Base-by-base conservation (phyloP, 2,797 vertebrate genomes). In the Knipowitschia caucasica region DNA sequence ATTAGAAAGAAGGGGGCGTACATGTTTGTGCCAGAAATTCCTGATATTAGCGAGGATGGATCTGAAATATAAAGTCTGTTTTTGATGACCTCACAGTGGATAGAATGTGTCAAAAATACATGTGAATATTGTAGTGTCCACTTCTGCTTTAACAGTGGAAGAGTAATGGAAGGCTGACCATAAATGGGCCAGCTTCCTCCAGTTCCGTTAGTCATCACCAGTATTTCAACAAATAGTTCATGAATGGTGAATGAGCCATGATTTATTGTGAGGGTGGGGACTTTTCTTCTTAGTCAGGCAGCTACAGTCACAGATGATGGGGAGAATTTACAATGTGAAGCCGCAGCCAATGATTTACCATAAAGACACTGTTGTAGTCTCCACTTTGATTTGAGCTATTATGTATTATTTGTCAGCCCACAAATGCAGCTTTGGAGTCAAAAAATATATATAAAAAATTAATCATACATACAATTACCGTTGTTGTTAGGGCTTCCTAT, bases 361-460 rank as follows among this genome's bases (percentile, higher is more conserved):
- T 80, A 75, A 88, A 82, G 55, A 67, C 56, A 39, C 31, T 21
- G 72, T 87, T 86, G 80, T 89, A 84, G 82, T 84, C 56, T 76
- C 43, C 76, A 68, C 68, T 64, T 56, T 24, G 15, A 71, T 63
- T 79, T 71, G 80, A 63, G n/a, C n/a, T n/a, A n/a, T n/a, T 65
- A 67, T 57, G 70, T 78, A 71, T 77, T 67, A 84, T 85, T 77
- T 78, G 83, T 79, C 69, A 68, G 75, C 60, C 52, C 57, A n/a
- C n/a, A n/a, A n/a, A n/a, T n/a, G 69, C 27, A 29, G 75, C 62
- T 57, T 58, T 85, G 77, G 71, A 78, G 46, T 46, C 23, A 47
- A 66, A 71, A 79, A n/a, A n/a, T n/a, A n/a, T n/a, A n/a, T n/a
- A n/a, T n/a, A n/a, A n/a, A n/a, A n/a, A n/a, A n/a, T n/a, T n/a